phyloP scores from a whole-genome alignment of 2,797 vertebrate genomes.

The Gephyroberyx darwinii region DNA sequence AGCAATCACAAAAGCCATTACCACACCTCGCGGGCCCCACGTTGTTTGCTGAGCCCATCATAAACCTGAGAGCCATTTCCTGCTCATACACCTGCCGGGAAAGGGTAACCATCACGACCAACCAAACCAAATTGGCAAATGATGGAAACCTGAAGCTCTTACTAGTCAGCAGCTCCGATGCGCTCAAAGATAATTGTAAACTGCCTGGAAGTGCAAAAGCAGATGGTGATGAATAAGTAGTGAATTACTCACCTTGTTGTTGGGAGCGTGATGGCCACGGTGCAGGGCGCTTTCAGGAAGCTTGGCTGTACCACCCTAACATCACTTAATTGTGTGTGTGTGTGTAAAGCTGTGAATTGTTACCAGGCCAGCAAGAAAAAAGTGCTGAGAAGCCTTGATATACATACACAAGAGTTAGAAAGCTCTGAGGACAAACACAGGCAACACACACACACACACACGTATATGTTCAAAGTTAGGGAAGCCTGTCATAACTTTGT shows the following conservation, averaged over 20 bases:
- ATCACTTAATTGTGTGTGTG: not conserved
- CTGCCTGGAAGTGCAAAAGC: not conserved
- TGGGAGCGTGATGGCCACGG: not conserved
- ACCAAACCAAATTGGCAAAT: too few relatives aligned
- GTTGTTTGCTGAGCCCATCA: constrained; percentile 14
- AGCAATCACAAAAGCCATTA: not conserved
- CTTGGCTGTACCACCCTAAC: not conserved
- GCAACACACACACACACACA: too few relatives aligned
- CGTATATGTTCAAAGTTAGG: too few relatives aligned
- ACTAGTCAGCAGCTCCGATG: not conserved
- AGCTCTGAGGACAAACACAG: too few relatives aligned
- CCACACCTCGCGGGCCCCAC: not conserved
- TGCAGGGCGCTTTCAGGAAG: too few relatives aligned
- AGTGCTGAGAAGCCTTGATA: not conserved
- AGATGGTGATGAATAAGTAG: not conserved
- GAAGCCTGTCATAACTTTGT: too few relatives aligned
- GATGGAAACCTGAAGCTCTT: constrained; percentile 4
- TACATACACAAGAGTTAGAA: too few relatives aligned
- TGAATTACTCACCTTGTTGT: not conserved
- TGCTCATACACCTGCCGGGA: constrained; percentile 23
- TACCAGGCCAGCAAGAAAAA: not conserved
- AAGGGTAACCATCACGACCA: constrained; percentile 14
- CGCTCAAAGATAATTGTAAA: not conserved
- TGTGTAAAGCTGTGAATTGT: not conserved
- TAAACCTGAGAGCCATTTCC: constrained; percentile 7